Conservation (phyloP, 1,140 invertebrate species). For the Olivierus martensii region DNA sequence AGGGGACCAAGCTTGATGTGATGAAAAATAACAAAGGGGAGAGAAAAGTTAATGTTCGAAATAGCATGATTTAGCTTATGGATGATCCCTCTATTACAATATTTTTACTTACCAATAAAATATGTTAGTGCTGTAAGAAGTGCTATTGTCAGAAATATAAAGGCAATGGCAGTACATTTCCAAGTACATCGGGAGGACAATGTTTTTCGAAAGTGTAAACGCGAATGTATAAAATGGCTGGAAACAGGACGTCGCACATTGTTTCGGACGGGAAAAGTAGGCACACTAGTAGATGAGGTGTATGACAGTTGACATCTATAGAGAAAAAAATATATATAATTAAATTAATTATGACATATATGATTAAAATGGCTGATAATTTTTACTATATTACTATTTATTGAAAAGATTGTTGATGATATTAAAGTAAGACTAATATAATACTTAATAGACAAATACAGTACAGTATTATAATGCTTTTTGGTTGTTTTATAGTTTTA, state of each 20-base stretch:
- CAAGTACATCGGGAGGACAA: conserved; percentile 84
- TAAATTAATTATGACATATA: conserved; percentile 22
- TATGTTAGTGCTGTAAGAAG: conserved; percentile 82
- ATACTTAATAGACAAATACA: no score
- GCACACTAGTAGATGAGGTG: conserved; percentile 38
- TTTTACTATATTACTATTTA: no score
- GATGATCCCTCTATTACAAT: no score
- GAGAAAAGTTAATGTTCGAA: no score
- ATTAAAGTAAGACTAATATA: no score
- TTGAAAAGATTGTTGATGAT: no score
- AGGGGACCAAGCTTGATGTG: no score
- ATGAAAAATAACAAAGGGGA: no score
- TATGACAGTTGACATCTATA: conserved; percentile 46
- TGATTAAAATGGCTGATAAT: no score
- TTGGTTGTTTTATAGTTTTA: no score
- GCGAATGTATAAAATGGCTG: conserved; percentile 40
- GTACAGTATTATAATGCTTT: no score
- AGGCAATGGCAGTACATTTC: conserved; percentile 82
- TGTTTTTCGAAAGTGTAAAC: conserved; percentile 84
- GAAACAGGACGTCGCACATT: conserved; percentile 17
- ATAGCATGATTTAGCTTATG: no score
- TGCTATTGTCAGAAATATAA: conserved; percentile 73
- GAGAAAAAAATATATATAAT: neutral
- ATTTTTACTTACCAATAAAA: conserved; percentile 67
- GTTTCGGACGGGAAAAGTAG: conserved; percentile 39